phyloP scores from a whole-genome alignment of 2,797 vertebrate genomes.

The Anabas testudineus region DNA sequence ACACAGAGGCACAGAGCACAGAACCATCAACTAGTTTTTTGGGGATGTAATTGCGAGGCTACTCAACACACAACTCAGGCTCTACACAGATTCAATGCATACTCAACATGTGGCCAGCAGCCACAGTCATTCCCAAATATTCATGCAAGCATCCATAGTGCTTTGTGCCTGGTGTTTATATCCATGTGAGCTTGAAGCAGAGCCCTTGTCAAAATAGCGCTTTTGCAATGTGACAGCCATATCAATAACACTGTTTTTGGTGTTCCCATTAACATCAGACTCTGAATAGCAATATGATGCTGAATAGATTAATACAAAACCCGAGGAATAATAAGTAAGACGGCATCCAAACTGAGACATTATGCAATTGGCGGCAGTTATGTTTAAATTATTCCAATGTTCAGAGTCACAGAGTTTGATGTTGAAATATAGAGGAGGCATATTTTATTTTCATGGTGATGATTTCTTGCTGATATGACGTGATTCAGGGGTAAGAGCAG shows the following conservation, averaged over 20 bases:
- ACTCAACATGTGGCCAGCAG: too few relatives aligned
- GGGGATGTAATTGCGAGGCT: too few relatives aligned
- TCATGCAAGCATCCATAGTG: background rate
- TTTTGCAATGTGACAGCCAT: conserved; percentile 63
- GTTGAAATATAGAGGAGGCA: conserved; percentile 34
- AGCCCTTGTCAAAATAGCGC: conserved; percentile 36
- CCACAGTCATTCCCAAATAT: too few relatives aligned
- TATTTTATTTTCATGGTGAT: conserved; percentile 43
- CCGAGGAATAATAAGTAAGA: conserved; percentile 12
- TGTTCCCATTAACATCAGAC: conserved; percentile 41
- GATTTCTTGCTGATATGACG: conserved; percentile 44
- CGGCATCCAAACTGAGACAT: conserved; percentile 33
- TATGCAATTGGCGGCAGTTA: conserved; percentile 53
- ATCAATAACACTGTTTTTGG: conserved; percentile 68
- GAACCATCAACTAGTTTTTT: too few relatives aligned
- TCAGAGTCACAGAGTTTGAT: conserved; percentile 28
- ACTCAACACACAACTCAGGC: too few relatives aligned
- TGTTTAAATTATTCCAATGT: conserved; percentile 51
- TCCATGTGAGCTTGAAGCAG: conserved; percentile 11
- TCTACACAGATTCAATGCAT: too few relatives aligned
- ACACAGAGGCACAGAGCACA: too few relatives aligned
- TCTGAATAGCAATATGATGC: conserved; percentile 39
- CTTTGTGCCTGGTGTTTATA: background rate
- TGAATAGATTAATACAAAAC: conserved; percentile 60
- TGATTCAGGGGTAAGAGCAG: background rate